Evolutionary conservation across 2,797 vertebrate species (phyloP).

Genomic region (Spheniscus humboldti): DNA sequence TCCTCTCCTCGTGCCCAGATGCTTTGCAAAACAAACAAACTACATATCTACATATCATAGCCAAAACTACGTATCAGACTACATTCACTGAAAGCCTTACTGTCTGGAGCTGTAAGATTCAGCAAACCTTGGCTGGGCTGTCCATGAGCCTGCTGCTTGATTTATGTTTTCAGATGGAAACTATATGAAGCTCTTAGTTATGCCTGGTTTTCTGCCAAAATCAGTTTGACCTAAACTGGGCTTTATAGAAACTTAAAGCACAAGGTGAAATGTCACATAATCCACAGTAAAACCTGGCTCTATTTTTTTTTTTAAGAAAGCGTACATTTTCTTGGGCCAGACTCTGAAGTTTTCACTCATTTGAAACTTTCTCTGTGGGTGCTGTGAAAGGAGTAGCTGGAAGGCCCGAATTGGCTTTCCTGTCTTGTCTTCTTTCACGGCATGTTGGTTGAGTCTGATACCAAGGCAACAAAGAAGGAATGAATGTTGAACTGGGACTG

Average conservation of each 20-base stretch:
- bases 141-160: conserved; percentile 53
- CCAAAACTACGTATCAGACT: conserved; percentile 8
- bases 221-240: conserved; percentile 40
- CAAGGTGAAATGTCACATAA: conserved; percentile 38
- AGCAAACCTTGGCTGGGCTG: conserved; percentile 37
- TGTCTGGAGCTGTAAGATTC: conserved; percentile 40
- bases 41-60: conserved; percentile 44
- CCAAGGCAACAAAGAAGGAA: neutral
- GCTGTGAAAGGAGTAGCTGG: neutral
- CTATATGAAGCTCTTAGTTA: conserved; percentile 59
- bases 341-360: neutral
- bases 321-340: neutral
- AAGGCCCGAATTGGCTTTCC: neutral
- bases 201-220: conserved; percentile 58
- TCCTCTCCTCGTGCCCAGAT: neutral
- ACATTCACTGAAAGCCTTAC: conserved; percentile 50
- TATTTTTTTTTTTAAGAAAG: neutral
- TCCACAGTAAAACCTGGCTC: neutral
- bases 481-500: neutral
- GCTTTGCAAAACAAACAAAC: conserved; percentile 58
- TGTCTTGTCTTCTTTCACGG: neutral
- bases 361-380: neutral
- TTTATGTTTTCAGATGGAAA: conserved; percentile 63
- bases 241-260: conserved; percentile 36
- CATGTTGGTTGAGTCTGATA: neutral